These are phyloP conservation scores for Biston stratarius DNA, from an alignment of 2,888 invertebrate species.

Conservation along the genomic window DNA sequence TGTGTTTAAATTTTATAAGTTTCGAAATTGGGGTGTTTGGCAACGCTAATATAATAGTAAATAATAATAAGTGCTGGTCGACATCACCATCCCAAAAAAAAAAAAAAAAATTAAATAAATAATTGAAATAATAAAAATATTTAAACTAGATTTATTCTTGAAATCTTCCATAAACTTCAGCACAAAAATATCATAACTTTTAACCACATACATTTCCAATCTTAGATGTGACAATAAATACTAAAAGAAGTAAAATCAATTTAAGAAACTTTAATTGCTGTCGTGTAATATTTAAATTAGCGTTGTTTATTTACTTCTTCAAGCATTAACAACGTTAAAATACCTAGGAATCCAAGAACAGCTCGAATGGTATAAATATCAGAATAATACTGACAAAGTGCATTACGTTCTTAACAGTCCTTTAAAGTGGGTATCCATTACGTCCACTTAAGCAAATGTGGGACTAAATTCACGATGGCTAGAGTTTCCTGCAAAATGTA, in stretches of 20 bases:
- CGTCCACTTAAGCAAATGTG: slow-evolving; percentile 27
- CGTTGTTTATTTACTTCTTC: slow-evolving; percentile 16
- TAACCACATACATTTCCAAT: too few relatives aligned
- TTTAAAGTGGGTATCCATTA: slow-evolving; percentile 32
- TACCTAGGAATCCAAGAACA: slow-evolving; percentile 13
- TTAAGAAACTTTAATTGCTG: slow-evolving; percentile 43
- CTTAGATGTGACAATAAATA: too few relatives aligned
- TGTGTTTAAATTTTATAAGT: too few relatives aligned
- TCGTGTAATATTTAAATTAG: slow-evolving; percentile 21
- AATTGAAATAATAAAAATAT: too few relatives aligned
- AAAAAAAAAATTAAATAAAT: too few relatives aligned
- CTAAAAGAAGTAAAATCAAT: not conserved
- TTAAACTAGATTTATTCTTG: too few relatives aligned
- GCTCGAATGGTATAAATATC: slow-evolving; percentile 13
- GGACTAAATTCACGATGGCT: slow-evolving; percentile 3
- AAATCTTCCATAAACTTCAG: too few relatives aligned
- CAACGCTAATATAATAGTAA: too few relatives aligned
- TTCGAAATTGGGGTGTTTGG: too few relatives aligned
- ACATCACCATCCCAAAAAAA: too few relatives aligned
- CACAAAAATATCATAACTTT: too few relatives aligned
- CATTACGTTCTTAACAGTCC: slow-evolving; percentile 10
- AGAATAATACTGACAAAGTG: slow-evolving; percentile 15
- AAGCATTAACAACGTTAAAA: slow-evolving; percentile 18
- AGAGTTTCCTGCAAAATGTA: slow-evolving; percentile 13
- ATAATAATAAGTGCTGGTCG: too few relatives aligned